Base-by-base conservation (phyloP, 1,140 invertebrate species). In the Bombus fervidus region DNA sequence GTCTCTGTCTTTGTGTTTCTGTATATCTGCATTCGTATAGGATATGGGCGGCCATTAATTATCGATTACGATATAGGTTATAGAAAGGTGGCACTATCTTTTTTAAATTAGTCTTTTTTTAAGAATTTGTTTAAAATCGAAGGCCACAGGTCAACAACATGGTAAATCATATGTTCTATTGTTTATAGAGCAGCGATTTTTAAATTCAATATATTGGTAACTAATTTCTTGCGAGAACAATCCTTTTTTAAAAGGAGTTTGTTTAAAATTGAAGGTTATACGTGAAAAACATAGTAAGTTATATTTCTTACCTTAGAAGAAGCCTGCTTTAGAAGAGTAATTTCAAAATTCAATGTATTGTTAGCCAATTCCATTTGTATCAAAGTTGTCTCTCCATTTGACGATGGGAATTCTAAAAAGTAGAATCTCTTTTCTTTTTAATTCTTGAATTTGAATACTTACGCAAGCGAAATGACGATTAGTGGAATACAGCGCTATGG, bases 401-500 rank as follows among this genome's bases (percentile, higher is more conserved):
- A 62, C 18, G 6, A 53, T 53, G 47, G 18, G 0, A 53, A 53
- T 62, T 62, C 59, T 12, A 62, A 28, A n/a, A 28, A 13, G 28
- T 13, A 62, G 59, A n/a, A 66, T 34, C 13, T 66, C 2, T 6
- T 15, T 31, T 31, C 12, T 25, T 39, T 39, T n/a, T 12, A 4
- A 25, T 76, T 59, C 13, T 8, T 8, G 37, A 76, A 15, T n/a
- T 53, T 53, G 10, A 59, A 28, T 15, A 25, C n/a, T 43, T 66
- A 57, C 5, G n/a, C 10, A 6, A 8, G 43, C 25, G 53, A 75
- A 75, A 25, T 79, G 0, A 10, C 9, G 75, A 86, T 59, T 74
- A 41, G 62, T 74, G 13, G 78, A 59, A 47, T 53, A 79, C 59
- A 73, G 74, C 78, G 59, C 78, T 41, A 75, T 64, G 88, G 89